Base-by-base conservation (phyloP, 2,888 invertebrate genomes). In the Agrilus biguttatus region DNA sequence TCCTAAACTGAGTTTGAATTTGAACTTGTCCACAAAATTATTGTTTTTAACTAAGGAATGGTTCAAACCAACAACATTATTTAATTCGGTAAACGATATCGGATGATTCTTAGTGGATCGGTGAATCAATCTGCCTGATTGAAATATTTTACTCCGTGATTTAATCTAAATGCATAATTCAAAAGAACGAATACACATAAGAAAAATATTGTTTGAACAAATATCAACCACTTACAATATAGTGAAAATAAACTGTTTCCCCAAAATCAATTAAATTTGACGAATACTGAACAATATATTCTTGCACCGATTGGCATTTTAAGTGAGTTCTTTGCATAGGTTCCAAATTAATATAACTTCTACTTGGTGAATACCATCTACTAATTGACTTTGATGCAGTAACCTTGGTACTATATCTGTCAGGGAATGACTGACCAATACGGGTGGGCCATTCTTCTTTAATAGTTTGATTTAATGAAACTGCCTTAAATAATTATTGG, bases 1-100 rank as follows among this genome's bases (percentile, higher is more conserved):
- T 8, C 69, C 66, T 12, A 73, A 60, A 51, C 66, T 67, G 8
- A 72, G 66, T 47, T 66, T 69, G 23, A 72, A 49, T 1, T 62
- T 64, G 40, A 67, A 72, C 52, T 66, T 68, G 44, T 55, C 63
- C 35, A 59, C 44, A 13, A 49, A 46, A 33, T 48, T 47, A 46
- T 53, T 44, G n/a, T 49, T 43, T 46, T 57, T 58, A 1, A 51
- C 49, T 41, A 54, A 59, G 44, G 56, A 57, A 34, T 60, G 55
- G 21, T 53, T 55, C 8, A 47, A 49, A 33, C 63, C 64, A 33
- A 66, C 47, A 13, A 59, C 47, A 47, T 62, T 59, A 44, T 51
- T 49, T 34, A 60, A 45, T 36, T 61, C 54, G 13, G 47, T 49
- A 12, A 48, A 43, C 44, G 54, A 56, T 41, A 57, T 53, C 21